phyloP scores from a whole-genome alignment of 53 echinoderm and acorn worm genomes.

The Temnopleurus reevesii region DNA sequence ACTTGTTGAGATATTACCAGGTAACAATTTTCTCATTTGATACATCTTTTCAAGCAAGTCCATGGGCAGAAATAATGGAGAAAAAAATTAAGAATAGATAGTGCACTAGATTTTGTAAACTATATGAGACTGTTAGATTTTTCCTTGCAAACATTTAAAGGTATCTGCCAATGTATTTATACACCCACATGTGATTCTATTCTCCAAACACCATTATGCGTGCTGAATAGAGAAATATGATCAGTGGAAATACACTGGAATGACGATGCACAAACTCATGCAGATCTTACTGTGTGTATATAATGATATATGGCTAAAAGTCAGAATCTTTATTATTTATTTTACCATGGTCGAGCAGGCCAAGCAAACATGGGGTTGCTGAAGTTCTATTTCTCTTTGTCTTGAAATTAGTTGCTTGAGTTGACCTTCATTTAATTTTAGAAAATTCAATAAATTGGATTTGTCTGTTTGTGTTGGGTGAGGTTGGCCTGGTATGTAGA shows the following conservation, averaged over 20 bases:
- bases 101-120: no score
- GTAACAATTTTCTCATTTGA: no score
- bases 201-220: not conserved
- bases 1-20: no score
- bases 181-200: not conserved
- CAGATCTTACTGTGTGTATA: no score
- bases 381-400: not conserved
- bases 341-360: not conserved
- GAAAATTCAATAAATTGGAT: not conserved
- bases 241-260: not conserved
- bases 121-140: no score
- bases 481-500: not conserved
- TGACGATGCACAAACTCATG: not conserved
- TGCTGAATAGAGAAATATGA: not conserved
- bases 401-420: not conserved
- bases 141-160: no score
- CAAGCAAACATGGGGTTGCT: not conserved
- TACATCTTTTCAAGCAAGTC: no score
- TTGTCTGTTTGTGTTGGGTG: not conserved
- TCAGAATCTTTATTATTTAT: not conserved
- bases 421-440: not conserved
- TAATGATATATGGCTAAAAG: slow-evolving; percentile 16
- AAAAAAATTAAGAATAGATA: no score
- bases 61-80: no score
- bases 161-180: no score